Evolutionary conservation across 2,113 vertebrate genomes (phyloP), one percentile per base, ranked within the genome.

Genomic region (Andinoacara biseriatus): DNA sequence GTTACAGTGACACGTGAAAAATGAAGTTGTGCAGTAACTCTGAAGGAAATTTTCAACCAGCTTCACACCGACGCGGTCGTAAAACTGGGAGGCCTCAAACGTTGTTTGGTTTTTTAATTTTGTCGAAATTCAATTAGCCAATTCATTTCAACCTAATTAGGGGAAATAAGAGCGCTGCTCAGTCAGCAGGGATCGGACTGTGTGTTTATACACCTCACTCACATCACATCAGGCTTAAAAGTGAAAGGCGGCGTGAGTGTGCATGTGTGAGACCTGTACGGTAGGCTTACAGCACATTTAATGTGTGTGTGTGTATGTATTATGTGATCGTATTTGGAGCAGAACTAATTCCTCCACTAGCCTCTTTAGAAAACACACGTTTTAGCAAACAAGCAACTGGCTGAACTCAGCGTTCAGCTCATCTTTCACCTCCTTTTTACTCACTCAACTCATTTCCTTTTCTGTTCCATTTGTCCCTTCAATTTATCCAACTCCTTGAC

Each of bases 281-380:
- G 35, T 10, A 38, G 40, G 29, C 87, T 78, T 86, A 81, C 67
- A 74, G 75, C 80, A 52, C 57, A 59, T 15, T 62, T 18, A n/a
- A 18, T 52, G 56, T 72, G 35, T 79, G 65, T 52, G 74, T 26
- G 49, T 83, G 86, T 87, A 38, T 61, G 78, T 86, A 88, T 88
- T 81, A 78, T 90, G 76, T 56, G 76, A 59, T 7, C 29, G 67
- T 72, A 93, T 91, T 61, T 94, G 78, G 90, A 91, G 91, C 91
- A 94, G 90, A 91, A 92, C 83, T 92, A 92, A 92, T 90, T 54
- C 63, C 78, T 91, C 79, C 72, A 58, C 29, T 57, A 10, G 58
- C 80, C 80, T 87, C 74, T 88, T 87, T 69, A 59, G 22, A 58
- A 76, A 83, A 85, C 83, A 85, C 46, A 83, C 72, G 60, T 52